Percentiles rank a stretch among this genome's conserved stretches.
Evolutionary conservation across 1,140 invertebrate genomes (phyloP).

Genomic region (Papilio aristodemus): DNA sequence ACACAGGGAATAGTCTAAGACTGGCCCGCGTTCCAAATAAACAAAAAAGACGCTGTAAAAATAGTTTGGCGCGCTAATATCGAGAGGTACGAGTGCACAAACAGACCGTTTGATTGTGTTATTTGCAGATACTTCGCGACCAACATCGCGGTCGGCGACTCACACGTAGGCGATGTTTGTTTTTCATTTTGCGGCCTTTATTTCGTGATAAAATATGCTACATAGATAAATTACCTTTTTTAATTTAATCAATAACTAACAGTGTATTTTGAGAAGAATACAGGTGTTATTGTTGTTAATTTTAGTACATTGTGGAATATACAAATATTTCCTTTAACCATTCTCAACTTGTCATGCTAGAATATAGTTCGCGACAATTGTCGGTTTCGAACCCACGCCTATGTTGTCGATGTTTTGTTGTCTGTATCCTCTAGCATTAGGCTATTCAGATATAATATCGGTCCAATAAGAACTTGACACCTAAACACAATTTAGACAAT

Average conservation of each 20-base stretch:
- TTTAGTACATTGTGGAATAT: too few species aligned
- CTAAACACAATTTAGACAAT: neutral
- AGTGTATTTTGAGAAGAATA: too few species aligned
- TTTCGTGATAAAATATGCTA: too few species aligned
- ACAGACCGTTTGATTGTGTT: slow-evolving; percentile 16
- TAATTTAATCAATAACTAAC: neutral
- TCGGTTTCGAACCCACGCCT: too few species aligned
- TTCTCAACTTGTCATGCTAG: too few species aligned
- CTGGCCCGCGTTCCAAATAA: slow-evolving; percentile 12
- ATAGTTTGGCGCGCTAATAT: slow-evolving; percentile 8
- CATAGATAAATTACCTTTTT: neutral
- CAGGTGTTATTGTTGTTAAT: too few species aligned
- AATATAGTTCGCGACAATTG: too few species aligned
- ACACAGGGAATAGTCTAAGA: neutral
- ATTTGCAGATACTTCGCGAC: slow-evolving; percentile 6
- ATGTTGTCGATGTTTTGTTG: too few species aligned
- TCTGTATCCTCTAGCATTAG: too few species aligned
- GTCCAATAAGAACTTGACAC: neutral
- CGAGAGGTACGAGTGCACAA: slow-evolving; percentile 5
- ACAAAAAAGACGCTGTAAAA: slow-evolving; percentile 12
- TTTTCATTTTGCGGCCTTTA: neutral
- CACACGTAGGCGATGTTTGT: neutral
- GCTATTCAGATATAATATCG: neutral
- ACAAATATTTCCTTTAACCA: too few species aligned
- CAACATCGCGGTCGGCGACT: neutral